Evolutionary conservation across 2,113 vertebrate species (phyloP).

Genomic region (Gavia stellata): DNA sequence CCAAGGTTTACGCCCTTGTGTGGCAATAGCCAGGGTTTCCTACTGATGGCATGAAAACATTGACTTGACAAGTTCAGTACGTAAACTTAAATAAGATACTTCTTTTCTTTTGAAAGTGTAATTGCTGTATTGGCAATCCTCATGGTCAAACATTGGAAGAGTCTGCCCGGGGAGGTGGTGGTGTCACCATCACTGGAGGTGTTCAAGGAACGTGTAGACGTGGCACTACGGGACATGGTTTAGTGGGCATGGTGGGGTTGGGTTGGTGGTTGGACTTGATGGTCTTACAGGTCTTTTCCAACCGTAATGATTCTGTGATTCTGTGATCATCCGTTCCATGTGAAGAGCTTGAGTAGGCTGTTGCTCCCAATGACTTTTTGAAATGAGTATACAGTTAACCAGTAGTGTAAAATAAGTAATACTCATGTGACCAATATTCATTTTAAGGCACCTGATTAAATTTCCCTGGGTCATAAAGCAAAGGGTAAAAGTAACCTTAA

Average conservation of each 20-base stretch:
- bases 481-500: neutral
- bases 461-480: neutral
- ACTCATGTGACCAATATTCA: neutral
- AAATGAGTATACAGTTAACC: neutral
- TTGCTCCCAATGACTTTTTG: neutral
- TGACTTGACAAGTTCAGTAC: neutral
- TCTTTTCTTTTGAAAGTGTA: neutral
- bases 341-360: neutral
- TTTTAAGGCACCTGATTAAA: neutral
- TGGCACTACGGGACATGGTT: too few species aligned
- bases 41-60: neutral
- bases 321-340: neutral
- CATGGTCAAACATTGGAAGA: too few species aligned
- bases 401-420: neutral
- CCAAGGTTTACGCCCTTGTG: fast-evolving
- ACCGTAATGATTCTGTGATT: too few species aligned
- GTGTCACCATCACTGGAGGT: too few species aligned
- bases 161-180: too few species aligned
- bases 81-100: neutral
- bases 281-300: too few species aligned
- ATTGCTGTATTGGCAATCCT: neutral
- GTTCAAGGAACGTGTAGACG: too few species aligned
- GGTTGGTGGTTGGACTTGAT: too few species aligned
- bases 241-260: too few species aligned
- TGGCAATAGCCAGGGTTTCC: neutral